These are phyloP conservation scores for Pomacea maculata DNA, from an alignment of 1,140 invertebrate genomes.

Conservation along the genomic window DNA sequence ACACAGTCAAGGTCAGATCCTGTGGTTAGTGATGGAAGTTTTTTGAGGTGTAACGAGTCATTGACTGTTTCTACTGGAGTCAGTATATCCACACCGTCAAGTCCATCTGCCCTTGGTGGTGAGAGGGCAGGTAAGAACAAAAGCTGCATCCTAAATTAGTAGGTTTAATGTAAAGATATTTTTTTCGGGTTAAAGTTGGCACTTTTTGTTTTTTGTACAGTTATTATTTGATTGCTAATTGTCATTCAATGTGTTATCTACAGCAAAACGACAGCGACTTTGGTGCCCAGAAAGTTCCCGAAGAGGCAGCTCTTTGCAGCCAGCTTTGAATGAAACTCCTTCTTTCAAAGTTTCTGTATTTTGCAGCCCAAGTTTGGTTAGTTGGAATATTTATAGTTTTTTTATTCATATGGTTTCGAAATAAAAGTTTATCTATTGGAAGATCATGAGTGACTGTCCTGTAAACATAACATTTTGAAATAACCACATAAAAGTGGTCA, in stretches of 20 bases:
- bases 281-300: slow-evolving; percentile 22
- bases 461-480: neutral
- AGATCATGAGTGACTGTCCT: neutral
- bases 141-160: neutral
- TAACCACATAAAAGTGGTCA: neutral
- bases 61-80: too few relatives aligned
- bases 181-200: neutral
- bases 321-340: slow-evolving; percentile 32
- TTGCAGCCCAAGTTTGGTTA: slow-evolving; percentile 40
- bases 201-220: neutral
- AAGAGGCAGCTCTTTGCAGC: slow-evolving; percentile 1
- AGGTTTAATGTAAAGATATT: neutral
- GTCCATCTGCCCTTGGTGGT: neutral
- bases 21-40: too few relatives aligned
- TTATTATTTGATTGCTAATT: neutral
- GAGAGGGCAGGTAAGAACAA: neutral
- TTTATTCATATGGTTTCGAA: neutral
- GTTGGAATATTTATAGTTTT: neutral
- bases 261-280: slow-evolving; percentile 22
- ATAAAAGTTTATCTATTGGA: neutral
- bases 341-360: slow-evolving; percentile 46
- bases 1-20: too few relatives aligned
- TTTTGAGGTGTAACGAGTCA: too few relatives aligned
- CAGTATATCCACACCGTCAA: too few relatives aligned
- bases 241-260: neutral